These are phyloP conservation scores for Aradus depressus DNA, from an alignment of 2,888 invertebrate species.

Conservation along the genomic window DNA sequence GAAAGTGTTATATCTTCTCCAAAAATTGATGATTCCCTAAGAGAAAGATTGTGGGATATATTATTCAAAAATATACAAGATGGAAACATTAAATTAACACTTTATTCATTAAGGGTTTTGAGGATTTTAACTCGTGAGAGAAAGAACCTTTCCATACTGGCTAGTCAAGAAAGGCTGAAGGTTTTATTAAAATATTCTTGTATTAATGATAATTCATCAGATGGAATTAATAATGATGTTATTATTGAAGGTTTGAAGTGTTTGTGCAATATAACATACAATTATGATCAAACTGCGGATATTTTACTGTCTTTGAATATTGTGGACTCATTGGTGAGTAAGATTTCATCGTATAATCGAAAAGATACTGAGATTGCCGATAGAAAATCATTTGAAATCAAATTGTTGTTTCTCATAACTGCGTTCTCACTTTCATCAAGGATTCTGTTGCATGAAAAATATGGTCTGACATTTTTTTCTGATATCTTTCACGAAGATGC, in stretches of 20 bases:
- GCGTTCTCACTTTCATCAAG: slow-evolving; percentile 60
- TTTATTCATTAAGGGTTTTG: slow-evolving; percentile 12
- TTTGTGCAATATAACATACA: slow-evolving; percentile 77
- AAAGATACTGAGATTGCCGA: slow-evolving; percentile 53
- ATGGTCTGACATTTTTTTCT: slow-evolving; percentile 14
- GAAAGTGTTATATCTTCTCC: slow-evolving; percentile 1
- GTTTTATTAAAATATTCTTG: slow-evolving; percentile 57
- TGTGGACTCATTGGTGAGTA: slow-evolving; percentile 47
- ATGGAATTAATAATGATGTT: slow-evolving; percentile 18
- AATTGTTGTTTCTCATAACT: slow-evolving; percentile 77
- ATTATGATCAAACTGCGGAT: slow-evolving; percentile 47
- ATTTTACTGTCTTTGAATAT: slow-evolving; percentile 36
- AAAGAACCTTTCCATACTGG: slow-evolving; percentile 52
- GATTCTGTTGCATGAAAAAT: slow-evolving; percentile 7
- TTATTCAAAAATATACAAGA: slow-evolving; percentile 15
- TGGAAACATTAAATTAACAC: not conserved
- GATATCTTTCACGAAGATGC: slow-evolving; percentile 3
- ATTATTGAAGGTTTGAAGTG: slow-evolving; percentile 70
- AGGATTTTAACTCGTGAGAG: slow-evolving; percentile 57
- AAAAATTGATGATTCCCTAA: not conserved
- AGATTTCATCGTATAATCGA: slow-evolving; percentile 56
- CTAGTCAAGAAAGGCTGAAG: slow-evolving; percentile 55
- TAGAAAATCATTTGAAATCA: slow-evolving; percentile 76
- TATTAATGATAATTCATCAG: slow-evolving; percentile 36
- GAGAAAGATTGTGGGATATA: slow-evolving; percentile 15